Base-by-base conservation (phyloP, 37 sponge, comb jelly and placozoan genomes). In the Bolinopsis microptera region DNA sequence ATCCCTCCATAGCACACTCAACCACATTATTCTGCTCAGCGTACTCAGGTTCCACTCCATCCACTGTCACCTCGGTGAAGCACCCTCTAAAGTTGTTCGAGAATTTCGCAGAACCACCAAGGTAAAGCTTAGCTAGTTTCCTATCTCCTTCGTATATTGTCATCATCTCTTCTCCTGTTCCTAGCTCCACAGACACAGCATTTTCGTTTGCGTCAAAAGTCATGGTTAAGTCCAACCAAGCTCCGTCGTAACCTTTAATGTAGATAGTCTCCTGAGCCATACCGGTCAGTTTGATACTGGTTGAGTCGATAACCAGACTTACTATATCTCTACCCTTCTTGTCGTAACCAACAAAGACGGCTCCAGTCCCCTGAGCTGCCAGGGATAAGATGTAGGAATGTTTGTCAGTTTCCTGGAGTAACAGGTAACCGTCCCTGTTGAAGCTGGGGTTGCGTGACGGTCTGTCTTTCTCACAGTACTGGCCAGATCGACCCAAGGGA, bases 201-300 rank as follows among this genome's bases (percentile, higher is more conserved):
- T 31, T 36, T 32, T 32, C 35, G 1, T 18, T 32, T 5, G 13
- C 13, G 13, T 48, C 61, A 1, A 77, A 36, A 9, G 36, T 35
- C 21, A 77, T 32, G 18, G 80, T 77, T 36, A 77, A 8, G 37
- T 77, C 80, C 80, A 77, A 34, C 80, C 80, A 77, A 22, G 35
- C 32, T 16, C 80, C 80, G 32, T 77, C 33, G 36, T 77, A 77
- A 3, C 80, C 80, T 32, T 77, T 77, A 27, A 77, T 32, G 32
- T 35, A 77, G 9, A 77, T 32, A 27, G 22, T 32, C 36, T 77
- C 80, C 80, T 32, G 36, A 0, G 80, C 1, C 9, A 18, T 22
- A 5, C 36, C 80, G 8, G 21, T 3, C 80, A 77, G 36, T 34
- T 77, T 28, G 35, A 77, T 27, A 77, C 80, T 77, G 1, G 80